Base-by-base conservation (phyloP, 2,113 vertebrate genomes). In the Malaclemys terrapin region DNA sequence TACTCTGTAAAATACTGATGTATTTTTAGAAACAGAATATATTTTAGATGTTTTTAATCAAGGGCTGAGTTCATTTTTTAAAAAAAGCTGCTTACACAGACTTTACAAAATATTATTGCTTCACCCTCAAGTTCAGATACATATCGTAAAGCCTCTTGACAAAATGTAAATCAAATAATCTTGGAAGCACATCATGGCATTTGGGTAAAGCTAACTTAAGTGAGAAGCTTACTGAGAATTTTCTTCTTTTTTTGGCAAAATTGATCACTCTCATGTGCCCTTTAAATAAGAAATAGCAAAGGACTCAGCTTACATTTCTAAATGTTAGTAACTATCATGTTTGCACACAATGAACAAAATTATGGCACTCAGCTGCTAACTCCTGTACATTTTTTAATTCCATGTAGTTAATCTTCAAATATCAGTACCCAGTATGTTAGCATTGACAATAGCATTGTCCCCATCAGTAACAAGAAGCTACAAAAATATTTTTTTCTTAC, bases 1-100 rank as follows among this genome's bases (percentile, higher is more conserved):
- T 95, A 97, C 91, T 96, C 97, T 98, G 96, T 98, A 98, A 98
- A 97, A 97, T 98, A 98, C 96, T 98, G 97, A 97, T 97, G 96
- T 96, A 95, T 98, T 98, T 97, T 98, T 98, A 98, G 97, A 97
- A 95, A 95, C 78, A 4, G 94, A 96, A 94, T 91, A 59, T 97
- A 95, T 97, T 98, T 97, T 97, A 96, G 96, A 78, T 49, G 97
- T 96, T 97, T 97, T 98, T 95, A 95, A 96, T 97, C 91, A 95
- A 97, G 97, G 97, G 96, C 97, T 97, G 96, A 92, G 85, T 96
- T 98, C 7, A 69, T 95, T 92, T 95, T 54, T 88, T 69, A 86
- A 85, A 79, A 91, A 42, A 87, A 65, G 78, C 47, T 91, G 29
- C 75, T 96, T 93, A 49, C 62, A 5, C 91, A 84, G 88, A 84